Evolutionary conservation across 2,888 invertebrate species (phyloP).

Genomic region (Autographa gamma): DNA sequence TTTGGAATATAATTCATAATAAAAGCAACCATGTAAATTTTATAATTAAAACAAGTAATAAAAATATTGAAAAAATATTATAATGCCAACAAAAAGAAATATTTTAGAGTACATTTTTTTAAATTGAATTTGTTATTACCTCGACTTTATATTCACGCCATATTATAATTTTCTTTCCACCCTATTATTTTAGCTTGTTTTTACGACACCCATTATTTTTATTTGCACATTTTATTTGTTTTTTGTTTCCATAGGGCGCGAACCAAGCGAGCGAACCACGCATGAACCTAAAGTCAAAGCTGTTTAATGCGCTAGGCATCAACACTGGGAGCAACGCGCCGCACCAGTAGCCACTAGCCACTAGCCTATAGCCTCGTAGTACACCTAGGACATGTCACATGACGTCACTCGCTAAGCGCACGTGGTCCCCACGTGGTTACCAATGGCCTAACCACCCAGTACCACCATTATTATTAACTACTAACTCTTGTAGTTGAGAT

Average conservation of each 20-base stretch:
- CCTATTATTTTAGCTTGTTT: constrained; percentile 49
- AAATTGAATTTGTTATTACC: neutral
- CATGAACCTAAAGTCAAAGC: constrained; percentile 95
- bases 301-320: constrained; percentile 95
- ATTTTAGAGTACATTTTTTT: no score
- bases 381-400: constrained; percentile 59
- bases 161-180: constrained; percentile 21
- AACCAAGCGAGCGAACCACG: constrained; percentile 92
- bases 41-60: no score
- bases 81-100: no score
- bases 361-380: constrained; percentile 80
- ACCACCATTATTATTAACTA: constrained; percentile 7
- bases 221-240: constrained; percentile 82
- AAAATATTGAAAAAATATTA: no score
- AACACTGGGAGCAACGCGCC: constrained; percentile 89
- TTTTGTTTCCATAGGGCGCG: constrained; percentile 89
- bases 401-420: constrained; percentile 61
- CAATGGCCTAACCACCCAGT: constrained; percentile 28
- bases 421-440: constrained; percentile 48
- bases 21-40: no score
- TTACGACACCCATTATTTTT: constrained; percentile 61
- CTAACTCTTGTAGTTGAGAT: constrained; percentile 11
- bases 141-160: constrained; percentile 15
- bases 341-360: constrained; percentile 86
- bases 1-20: no score